A percentile compares a stretch with the other conserved stretches of the same genome.
Conservation (phyloP, 1,140 invertebrate species). For the Dufourea novaeangliae region DNA sequence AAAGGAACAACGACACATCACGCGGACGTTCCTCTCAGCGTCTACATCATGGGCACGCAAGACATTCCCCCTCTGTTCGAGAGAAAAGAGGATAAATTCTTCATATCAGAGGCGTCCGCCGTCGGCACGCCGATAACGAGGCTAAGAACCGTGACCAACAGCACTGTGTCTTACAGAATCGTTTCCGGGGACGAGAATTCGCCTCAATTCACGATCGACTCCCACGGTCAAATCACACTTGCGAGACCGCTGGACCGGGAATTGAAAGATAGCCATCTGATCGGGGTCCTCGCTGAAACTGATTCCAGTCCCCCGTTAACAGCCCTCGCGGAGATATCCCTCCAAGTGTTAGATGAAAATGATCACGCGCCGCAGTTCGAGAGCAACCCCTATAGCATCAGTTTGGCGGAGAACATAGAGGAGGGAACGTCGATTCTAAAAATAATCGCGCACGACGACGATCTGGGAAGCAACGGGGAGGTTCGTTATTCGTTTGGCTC, state of each 20-base stretch:
- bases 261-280: slow-evolving; percentile 86
- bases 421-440: slow-evolving; percentile 89
- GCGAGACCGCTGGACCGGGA: slow-evolving; percentile 90
- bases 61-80: slow-evolving; percentile 88
- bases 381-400: slow-evolving; percentile 89
- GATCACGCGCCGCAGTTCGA: slow-evolving; percentile 95
- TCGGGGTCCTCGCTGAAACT: slow-evolving; percentile 91
- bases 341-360: slow-evolving; percentile 94
- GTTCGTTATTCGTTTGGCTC: slow-evolving; percentile 88
- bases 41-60: slow-evolving; percentile 87
- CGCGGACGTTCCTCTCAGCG: slow-evolving; percentile 89
- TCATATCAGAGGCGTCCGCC: slow-evolving; percentile 89
- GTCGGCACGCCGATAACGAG: slow-evolving; percentile 86
- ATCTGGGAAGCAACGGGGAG: slow-evolving; percentile 92
- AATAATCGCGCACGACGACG: slow-evolving; percentile 91
- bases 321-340: slow-evolving; percentile 87
- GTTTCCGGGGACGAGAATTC: slow-evolving; percentile 84
- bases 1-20: slow-evolving; percentile 87
- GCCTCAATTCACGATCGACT: slow-evolving; percentile 89
- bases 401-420: slow-evolving; percentile 91
- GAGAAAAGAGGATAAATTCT: slow-evolving; percentile 88
- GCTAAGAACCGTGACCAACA: slow-evolving; percentile 84
- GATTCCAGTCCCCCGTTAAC: slow-evolving; percentile 88
- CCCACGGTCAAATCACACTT: slow-evolving; percentile 87
- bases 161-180: slow-evolving; percentile 85